Percentiles rank a stretch among this genome's conserved stretches.
phyloP scores from a whole-genome alignment of 1,140 invertebrate species.

The Trichonephila clavata region DNA sequence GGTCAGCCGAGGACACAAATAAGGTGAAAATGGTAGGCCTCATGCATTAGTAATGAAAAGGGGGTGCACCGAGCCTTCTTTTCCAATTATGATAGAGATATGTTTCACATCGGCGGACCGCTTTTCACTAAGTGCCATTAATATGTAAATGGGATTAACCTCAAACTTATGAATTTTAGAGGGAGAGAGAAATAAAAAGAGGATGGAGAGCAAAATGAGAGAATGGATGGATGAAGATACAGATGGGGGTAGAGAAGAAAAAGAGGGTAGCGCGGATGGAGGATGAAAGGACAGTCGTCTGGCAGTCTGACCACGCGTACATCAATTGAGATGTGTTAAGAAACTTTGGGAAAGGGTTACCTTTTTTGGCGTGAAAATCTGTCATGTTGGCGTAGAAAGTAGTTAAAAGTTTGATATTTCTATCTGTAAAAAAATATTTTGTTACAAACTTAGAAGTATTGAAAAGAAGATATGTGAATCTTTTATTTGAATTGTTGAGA shows the following conservation, averaged over 20 bases:
- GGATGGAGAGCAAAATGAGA: background rate
- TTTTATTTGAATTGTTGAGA: too few relatives aligned
- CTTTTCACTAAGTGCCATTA: slow-evolving; percentile 73
- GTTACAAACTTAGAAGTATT: too few relatives aligned
- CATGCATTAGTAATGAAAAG: slow-evolving; percentile 74
- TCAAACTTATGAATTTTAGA: slow-evolving; percentile 69
- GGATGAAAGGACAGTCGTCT: slow-evolving; percentile 73
- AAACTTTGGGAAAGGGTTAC: background rate
- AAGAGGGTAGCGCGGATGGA: slow-evolving; percentile 33
- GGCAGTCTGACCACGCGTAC: slow-evolving; percentile 75
- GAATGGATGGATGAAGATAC: too few relatives aligned
- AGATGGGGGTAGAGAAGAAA: slow-evolving; percentile 10
- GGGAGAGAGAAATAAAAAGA: background rate
- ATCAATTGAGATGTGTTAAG: slow-evolving; percentile 72
- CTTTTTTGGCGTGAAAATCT: slow-evolving; percentile 30
- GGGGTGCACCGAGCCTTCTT: background rate
- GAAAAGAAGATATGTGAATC: too few relatives aligned
- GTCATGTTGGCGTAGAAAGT: background rate
- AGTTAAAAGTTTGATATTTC: too few relatives aligned
- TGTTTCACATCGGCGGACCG: slow-evolving; percentile 64
- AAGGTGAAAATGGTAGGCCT: slow-evolving; percentile 74
- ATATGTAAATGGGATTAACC: slow-evolving; percentile 70
- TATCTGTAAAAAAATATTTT: too few relatives aligned
- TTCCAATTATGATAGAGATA: slow-evolving; percentile 71
- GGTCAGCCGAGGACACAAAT: slow-evolving; percentile 73